Evolutionary conservation across 2,888 invertebrate genomes (phyloP).

Genomic region (Alcis repandata): DNA sequence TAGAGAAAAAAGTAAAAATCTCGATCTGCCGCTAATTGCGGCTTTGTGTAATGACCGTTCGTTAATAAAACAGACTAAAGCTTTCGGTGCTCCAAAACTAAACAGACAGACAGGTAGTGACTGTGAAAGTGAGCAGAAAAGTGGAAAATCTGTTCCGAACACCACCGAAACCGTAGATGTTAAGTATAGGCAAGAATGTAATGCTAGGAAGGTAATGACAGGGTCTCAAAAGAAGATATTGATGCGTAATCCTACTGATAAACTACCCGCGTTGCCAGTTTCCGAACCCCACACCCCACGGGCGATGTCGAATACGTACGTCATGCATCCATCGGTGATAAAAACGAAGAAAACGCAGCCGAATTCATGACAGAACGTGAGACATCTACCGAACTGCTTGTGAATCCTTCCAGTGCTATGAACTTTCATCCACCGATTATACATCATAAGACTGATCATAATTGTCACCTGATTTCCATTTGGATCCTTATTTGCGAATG

Average conservation of each 20-base stretch:
- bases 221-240: conserved; percentile 85
- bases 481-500: conserved; percentile 39
- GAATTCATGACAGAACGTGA: conserved; percentile 73
- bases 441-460: conserved; percentile 73
- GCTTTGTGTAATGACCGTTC: conserved; percentile 97
- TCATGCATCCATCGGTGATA: conserved; percentile 82
- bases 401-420: conserved; percentile 85
- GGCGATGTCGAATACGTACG: conserved; percentile 91
- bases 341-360: conserved; percentile 80
- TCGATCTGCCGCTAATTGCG: conserved; percentile 96
- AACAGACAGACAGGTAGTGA: conserved; percentile 75
- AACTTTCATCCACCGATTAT: conserved; percentile 72
- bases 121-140: conserved; percentile 80
- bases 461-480: conserved; percentile 45
- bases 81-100: conserved; percentile 92
- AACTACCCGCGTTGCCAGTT: conserved; percentile 89
- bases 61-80: conserved; percentile 95
- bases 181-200: conserved; percentile 81
- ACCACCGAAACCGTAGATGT: conserved; percentile 80
- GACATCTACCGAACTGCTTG: conserved; percentile 57
- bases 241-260: conserved; percentile 91
- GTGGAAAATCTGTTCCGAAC: conserved; percentile 76
- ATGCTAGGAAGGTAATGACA: conserved; percentile 89
- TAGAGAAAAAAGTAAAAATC: conserved; percentile 95
- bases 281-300: conserved; percentile 84